These are phyloP conservation scores for Ailuropoda melanoleuca DNA, from an alignment of 2,113 vertebrate genomes.

Conservation along the genomic window DNA sequence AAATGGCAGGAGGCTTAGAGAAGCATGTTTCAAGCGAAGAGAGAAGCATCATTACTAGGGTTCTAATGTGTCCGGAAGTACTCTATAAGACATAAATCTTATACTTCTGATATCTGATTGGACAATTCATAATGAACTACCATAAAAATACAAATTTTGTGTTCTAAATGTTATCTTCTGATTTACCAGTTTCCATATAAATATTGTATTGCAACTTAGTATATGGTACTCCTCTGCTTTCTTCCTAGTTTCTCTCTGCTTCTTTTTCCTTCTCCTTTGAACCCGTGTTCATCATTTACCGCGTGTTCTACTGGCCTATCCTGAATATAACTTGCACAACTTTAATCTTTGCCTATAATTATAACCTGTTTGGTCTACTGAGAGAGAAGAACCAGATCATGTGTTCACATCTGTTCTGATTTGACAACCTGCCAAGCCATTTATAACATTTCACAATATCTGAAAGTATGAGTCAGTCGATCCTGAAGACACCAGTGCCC, in stretches of 20 bases:
- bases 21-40: background rate
- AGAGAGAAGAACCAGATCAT: background rate
- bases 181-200: background rate
- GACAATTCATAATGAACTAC: background rate
- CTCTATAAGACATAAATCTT: constrained; percentile 15
- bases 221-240: background rate
- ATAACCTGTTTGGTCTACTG: background rate
- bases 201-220: background rate
- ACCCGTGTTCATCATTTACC: background rate
- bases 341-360: background rate
- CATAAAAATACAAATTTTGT: background rate
- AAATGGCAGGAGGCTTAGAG: background rate
- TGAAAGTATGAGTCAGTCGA: background rate
- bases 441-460: background rate
- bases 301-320: background rate
- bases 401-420: background rate
- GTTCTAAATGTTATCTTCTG: background rate
- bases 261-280: background rate
- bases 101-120: background rate
- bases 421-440: background rate
- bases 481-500: background rate
- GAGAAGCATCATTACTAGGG: background rate
- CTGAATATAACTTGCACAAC: background rate
- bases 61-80: background rate
- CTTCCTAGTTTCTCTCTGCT: background rate